Percentiles rank a stretch among this genome's conserved stretches.
Evolutionary conservation across 2,113 vertebrate species (phyloP).

Genomic region (Gorilla gorilla): DNA sequence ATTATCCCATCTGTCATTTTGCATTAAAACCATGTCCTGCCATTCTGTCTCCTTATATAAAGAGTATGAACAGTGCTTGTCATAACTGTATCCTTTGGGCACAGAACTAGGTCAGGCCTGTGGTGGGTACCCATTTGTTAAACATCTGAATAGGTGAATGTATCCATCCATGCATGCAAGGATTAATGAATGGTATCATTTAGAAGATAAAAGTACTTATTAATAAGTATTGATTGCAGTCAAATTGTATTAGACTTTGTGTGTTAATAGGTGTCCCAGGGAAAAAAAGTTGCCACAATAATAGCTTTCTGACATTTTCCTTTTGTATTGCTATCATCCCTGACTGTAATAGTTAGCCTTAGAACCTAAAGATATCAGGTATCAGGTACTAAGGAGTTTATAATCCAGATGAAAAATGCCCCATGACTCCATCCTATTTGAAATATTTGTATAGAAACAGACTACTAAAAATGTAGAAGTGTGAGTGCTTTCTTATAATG

Average conservation of each 20-base stretch:
- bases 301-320: not conserved
- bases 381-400: not conserved
- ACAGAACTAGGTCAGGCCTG: not conserved
- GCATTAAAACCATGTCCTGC: not conserved
- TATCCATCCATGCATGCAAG: not conserved
- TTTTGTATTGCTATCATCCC: not conserved
- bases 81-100: not conserved
- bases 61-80: not conserved
- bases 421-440: not conserved
- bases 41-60: not conserved
- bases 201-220: not conserved
- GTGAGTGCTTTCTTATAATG: not conserved
- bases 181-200: not conserved
- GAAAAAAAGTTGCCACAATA: not conserved
- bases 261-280: not conserved
- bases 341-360: not conserved
- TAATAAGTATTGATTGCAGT: not conserved
- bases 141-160: not conserved
- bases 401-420: not conserved
- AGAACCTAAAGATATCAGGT: not conserved
- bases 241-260: not conserved
- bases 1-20: not conserved
- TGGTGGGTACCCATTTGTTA: not conserved
- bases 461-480: not conserved
- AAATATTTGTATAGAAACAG: not conserved